Percentiles rank a stretch among this genome's conserved stretches.
Conservation (phyloP, 1,140 invertebrate species). For the Drosophila varians region DNA sequence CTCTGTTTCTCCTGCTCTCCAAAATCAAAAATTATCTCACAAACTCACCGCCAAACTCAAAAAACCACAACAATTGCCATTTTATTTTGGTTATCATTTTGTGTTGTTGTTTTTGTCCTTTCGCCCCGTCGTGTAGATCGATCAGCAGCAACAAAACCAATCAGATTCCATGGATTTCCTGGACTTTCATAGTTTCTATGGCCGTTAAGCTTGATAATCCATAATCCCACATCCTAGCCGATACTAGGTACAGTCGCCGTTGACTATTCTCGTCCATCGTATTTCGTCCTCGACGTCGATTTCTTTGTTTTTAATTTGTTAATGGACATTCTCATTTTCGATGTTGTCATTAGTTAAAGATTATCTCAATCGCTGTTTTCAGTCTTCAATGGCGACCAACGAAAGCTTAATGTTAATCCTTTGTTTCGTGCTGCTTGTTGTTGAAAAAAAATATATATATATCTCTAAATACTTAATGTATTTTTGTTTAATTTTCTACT, state of each 20-base stretch:
- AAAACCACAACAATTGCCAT: slow-evolving; percentile 43
- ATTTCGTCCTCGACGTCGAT: slow-evolving; percentile 40
- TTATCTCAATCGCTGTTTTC: slow-evolving; percentile 39
- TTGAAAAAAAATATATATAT: neutral
- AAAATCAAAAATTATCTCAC: slow-evolving; percentile 25
- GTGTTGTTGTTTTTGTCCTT: slow-evolving; percentile 5
- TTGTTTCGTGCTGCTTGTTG: neutral
- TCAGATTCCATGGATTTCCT: slow-evolving; percentile 82
- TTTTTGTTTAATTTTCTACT: neutral
- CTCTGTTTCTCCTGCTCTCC: slow-evolving; percentile 73
- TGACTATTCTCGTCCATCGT: slow-evolving; percentile 55
- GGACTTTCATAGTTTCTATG: slow-evolving; percentile 83
- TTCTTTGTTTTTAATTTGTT: slow-evolving; percentile 31
- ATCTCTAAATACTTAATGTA: no score
- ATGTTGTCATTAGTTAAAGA: slow-evolving; percentile 42
- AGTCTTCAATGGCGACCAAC: slow-evolving; percentile 5
- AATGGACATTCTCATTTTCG: slow-evolving; percentile 42
- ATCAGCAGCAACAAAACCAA: slow-evolving; percentile 82
- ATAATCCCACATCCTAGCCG: slow-evolving; percentile 35
- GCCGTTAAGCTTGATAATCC: slow-evolving; percentile 53
- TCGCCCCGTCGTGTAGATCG: slow-evolving; percentile 64
- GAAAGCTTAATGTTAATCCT: neutral
- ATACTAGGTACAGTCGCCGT: slow-evolving; percentile 75
- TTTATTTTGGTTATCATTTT: slow-evolving; percentile 25
- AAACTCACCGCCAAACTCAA: slow-evolving; percentile 41